Evolutionary conservation across 2,113 vertebrate genomes (phyloP).

Genomic region (Notarius quadriscutis): DNA sequence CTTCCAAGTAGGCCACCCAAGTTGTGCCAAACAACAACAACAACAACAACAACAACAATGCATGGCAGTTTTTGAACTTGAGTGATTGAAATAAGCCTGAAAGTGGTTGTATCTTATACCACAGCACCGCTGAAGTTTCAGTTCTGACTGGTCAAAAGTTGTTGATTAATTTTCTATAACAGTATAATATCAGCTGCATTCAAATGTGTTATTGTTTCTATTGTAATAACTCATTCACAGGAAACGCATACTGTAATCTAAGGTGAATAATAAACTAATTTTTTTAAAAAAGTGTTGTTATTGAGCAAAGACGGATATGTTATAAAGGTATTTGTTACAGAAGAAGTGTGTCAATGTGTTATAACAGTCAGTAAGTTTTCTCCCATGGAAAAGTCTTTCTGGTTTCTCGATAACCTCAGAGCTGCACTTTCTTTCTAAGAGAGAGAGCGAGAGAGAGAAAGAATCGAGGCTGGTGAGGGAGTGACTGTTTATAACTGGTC

Average conservation of each 20-base stretch:
- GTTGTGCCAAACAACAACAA: constrained; percentile 23
- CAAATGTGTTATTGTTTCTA: neutral
- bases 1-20: constrained; percentile 42
- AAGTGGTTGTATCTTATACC: neutral
- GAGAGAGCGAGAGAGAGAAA: neutral
- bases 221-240: neutral
- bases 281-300: neutral
- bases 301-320: neutral
- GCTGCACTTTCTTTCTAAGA: neutral
- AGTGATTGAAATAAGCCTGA: neutral
- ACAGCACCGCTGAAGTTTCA: neutral
- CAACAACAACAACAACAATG: constrained; percentile 7
- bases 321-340: neutral
- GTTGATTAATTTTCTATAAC: neutral
- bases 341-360: neutral
- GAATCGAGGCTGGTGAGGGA: neutral
- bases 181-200: neutral
- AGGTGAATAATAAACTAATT: neutral
- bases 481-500: neutral
- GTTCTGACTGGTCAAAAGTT: neutral
- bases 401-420: neutral
- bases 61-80: neutral
- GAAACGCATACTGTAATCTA: neutral
- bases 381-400: neutral
- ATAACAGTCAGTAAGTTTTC: neutral